These are phyloP conservation scores for Drosophila ironensis DNA, from an alignment of 1,140 invertebrate species.

Conservation along the genomic window DNA sequence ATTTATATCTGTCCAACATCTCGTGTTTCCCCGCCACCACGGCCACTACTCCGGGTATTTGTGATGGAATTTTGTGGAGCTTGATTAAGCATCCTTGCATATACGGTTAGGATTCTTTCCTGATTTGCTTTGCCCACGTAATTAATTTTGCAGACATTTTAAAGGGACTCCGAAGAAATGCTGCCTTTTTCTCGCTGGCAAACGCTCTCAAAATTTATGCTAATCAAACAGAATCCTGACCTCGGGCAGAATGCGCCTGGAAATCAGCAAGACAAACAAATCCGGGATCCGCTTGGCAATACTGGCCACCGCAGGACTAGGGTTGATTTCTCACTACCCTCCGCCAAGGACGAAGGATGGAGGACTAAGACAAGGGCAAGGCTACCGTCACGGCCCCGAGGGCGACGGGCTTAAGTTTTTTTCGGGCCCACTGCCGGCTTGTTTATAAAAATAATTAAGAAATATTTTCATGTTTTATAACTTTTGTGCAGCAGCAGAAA, in stretches of 20 bases:
- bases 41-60: neutral
- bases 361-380: slow-evolving; percentile 46
- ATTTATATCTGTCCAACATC: slow-evolving; percentile 24
- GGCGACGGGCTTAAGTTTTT: too few relatives aligned
- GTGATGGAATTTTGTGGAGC: slow-evolving; percentile 16
- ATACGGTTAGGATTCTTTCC: slow-evolving; percentile 15
- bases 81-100: neutral
- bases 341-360: neutral
- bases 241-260: slow-evolving; percentile 54
- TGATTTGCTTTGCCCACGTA: slow-evolving; percentile 11
- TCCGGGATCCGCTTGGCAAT: slow-evolving; percentile 12
- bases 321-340: slow-evolving; percentile 1
- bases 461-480: slow-evolving; percentile 81
- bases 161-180: slow-evolving; percentile 13
- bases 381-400: slow-evolving; percentile 12
- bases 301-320: slow-evolving; percentile 33
- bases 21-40: neutral
- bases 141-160: slow-evolving; percentile 43
- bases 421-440: slow-evolving; percentile 22
- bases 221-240: slow-evolving; percentile 79
- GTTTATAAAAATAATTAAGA: slow-evolving; percentile 81
- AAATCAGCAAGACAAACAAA: slow-evolving; percentile 69
- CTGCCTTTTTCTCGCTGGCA: slow-evolving; percentile 22
- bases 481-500: slow-evolving; percentile 73
- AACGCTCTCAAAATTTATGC: slow-evolving; percentile 59